Percentiles rank a stretch among this genome's conserved stretches.
Conservation (phyloP, 2,113 vertebrate species). For the Protobothrops flavoviridis region DNA sequence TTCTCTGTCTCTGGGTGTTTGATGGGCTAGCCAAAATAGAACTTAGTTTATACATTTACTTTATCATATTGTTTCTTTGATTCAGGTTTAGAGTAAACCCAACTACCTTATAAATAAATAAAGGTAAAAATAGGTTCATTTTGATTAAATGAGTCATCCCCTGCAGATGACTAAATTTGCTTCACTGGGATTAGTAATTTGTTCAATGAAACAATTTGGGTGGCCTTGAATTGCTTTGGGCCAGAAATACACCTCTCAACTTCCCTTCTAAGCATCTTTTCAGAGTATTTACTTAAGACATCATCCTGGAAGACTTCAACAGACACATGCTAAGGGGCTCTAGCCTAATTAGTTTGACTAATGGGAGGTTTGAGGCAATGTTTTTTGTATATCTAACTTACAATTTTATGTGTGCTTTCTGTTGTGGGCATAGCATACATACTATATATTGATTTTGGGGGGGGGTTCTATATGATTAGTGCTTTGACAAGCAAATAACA, state of each 20-base stretch:
- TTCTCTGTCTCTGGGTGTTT: not conserved
- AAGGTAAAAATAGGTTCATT: not conserved
- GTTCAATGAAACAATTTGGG: not conserved
- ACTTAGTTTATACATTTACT: not conserved
- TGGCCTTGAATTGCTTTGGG: not conserved
- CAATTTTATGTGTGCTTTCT: not conserved
- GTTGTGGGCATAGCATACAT: not conserved
- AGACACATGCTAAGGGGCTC: not conserved
- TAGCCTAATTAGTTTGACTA: not conserved
- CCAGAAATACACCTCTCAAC: not conserved
- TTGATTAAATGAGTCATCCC: not conserved
- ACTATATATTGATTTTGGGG: not conserved
- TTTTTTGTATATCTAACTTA: not conserved
- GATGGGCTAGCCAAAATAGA: not conserved
- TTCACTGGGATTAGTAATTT: not conserved
- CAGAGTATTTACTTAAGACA: not conserved
- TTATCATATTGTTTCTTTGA: not conserved
- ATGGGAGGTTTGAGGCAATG: not conserved
- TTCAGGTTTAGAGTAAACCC: not conserved
- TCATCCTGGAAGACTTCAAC: not conserved
- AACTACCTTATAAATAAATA: not conserved
- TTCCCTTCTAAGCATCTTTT: not conserved
- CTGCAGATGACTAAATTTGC: not conserved
- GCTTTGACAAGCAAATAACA: not conserved
- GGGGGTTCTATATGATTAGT: not conserved